Percentiles rank a stretch among this genome's conserved stretches.
Evolutionary conservation across 2,888 invertebrate species (phyloP).

Genomic region (Parascotia fuliginaria): DNA sequence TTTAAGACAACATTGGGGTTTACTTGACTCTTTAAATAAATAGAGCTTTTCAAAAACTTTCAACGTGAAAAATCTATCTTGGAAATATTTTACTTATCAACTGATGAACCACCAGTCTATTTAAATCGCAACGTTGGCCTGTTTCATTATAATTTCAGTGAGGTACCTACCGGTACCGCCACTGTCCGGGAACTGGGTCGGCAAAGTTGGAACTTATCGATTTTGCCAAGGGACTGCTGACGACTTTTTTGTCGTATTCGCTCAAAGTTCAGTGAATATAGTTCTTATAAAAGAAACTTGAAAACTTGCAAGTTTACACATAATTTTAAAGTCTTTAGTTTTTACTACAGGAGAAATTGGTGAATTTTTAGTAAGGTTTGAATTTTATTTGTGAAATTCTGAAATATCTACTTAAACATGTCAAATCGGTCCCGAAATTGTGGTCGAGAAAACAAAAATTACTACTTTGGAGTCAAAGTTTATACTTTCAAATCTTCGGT

Average conservation of each 20-base stretch:
- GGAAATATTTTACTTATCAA: conserved; percentile 5
- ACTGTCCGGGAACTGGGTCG: conserved; percentile 47
- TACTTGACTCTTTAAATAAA: too few species aligned
- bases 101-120: conserved; percentile 22
- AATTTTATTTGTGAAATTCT: too few species aligned
- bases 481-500: too few species aligned
- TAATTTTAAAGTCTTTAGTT: background rate
- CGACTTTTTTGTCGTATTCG: conserved; percentile 6
- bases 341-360: background rate
- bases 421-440: too few species aligned
- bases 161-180: conserved; percentile 30
- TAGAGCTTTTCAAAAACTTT: background rate
- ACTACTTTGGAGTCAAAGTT: too few species aligned
- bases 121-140: conserved; percentile 34
- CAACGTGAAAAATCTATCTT: background rate
- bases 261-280: conserved; percentile 2
- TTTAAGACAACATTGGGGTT: too few species aligned
- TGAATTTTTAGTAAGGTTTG: background rate
- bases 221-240: conserved; percentile 29
- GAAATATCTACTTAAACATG: too few species aligned
- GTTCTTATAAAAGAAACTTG: conserved; percentile 1
- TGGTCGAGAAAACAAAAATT: too few species aligned
- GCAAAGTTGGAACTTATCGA: conserved; percentile 52
- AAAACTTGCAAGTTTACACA: background rate
- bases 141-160: conserved; percentile 44